Conservation (phyloP, 2,113 vertebrate genomes). For the Phyllopteryx taeniolatus region DNA sequence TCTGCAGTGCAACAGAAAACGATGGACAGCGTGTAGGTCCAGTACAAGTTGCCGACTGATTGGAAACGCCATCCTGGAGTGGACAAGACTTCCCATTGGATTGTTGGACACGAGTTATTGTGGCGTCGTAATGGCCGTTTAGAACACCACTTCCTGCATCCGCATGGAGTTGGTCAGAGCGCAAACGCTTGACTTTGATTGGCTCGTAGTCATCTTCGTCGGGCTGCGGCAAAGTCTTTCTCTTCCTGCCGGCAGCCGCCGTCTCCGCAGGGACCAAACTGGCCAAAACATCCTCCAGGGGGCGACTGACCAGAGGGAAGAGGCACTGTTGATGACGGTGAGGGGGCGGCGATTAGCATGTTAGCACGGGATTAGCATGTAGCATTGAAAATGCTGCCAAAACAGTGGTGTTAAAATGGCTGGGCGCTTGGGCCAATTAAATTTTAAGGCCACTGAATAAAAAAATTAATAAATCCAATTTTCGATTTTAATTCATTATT, state of each 20-base stretch:
- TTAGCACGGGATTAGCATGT: not conserved
- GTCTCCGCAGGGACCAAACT: slow-evolving; percentile 64
- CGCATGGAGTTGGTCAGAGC: slow-evolving; percentile 18
- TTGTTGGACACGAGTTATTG: not conserved
- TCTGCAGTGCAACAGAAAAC: no score
- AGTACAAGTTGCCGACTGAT: not conserved
- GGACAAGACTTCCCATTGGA: not conserved
- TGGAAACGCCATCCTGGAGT: not conserved
- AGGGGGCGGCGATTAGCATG: no score
- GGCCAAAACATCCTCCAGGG: slow-evolving; percentile 79
- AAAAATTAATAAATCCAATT: no score
- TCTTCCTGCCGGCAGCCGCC: slow-evolving; percentile 31
- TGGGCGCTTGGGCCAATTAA: no score
- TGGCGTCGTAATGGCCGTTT: slow-evolving; percentile 7
- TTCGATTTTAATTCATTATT: no score
- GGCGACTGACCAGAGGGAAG: slow-evolving; percentile 85
- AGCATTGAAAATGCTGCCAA: no score
- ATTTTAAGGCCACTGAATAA: no score
- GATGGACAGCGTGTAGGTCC: not conserved
- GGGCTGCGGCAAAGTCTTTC: not conserved
- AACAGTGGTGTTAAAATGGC: no score
- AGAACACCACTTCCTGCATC: not conserved
- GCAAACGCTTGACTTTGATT: slow-evolving; percentile 56
- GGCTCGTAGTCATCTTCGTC: not conserved
- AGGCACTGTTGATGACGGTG: slow-evolving; percentile 78